phyloP scores from a whole-genome alignment of 2,888 invertebrate genomes.

The Cephus sareptanus region DNA sequence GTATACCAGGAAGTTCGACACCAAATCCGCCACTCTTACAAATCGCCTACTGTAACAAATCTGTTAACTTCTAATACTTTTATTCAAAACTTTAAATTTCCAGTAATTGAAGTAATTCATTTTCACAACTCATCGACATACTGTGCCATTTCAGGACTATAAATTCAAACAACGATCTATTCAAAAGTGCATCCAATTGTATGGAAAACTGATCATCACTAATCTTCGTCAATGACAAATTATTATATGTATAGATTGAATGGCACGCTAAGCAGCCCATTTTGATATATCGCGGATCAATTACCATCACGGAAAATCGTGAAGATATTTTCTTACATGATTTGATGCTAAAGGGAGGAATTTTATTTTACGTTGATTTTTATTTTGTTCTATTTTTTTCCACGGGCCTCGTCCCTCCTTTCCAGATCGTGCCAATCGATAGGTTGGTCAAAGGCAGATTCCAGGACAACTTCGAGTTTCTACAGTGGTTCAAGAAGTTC shows the following conservation, averaged over 20 bases:
- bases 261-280: neutral
- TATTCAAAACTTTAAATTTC: neutral
- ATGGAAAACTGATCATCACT: too few species aligned
- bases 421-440: slow-evolving; percentile 92
- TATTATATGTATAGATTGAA: neutral
- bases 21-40: too few species aligned
- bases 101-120: neutral
- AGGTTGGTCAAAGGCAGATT: slow-evolving; percentile 97
- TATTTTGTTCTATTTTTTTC: slow-evolving; percentile 46
- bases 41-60: too few species aligned
- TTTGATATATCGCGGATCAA: neutral
- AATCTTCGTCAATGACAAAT: neutral
- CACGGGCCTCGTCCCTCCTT: slow-evolving; percentile 47
- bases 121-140: neutral
- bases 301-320: neutral
- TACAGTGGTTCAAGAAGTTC: slow-evolving; percentile 99
- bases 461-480: slow-evolving; percentile 99
- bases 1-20: too few species aligned
- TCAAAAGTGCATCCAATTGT: too few species aligned
- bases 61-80: neutral
- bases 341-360: neutral
- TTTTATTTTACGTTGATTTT: slow-evolving; percentile 22
- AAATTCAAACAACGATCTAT: too few species aligned
- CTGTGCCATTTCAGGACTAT: too few species aligned
- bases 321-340: neutral